phyloP scores from a whole-genome alignment of 1,140 invertebrate genomes.

The Drosophila funebris region DNA sequence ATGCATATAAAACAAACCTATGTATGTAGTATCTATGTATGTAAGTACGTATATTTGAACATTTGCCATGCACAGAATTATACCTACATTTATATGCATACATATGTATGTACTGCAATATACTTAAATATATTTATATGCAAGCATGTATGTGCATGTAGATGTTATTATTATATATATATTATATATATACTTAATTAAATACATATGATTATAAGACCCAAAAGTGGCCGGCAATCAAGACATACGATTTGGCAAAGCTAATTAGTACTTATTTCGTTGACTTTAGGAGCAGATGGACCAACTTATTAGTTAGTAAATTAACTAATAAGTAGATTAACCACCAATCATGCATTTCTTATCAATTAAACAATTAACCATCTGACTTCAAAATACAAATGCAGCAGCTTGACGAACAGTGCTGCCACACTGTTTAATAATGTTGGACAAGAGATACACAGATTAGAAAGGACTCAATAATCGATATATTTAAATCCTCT shows the following conservation, averaged over 20 bases:
- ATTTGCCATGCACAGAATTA: slow-evolving; percentile 2
- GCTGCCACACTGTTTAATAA: neutral
- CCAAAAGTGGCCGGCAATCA: neutral
- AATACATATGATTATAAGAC: slow-evolving; percentile 12
- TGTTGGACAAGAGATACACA: neutral
- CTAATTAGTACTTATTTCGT: slow-evolving; percentile 1
- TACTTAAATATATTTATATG: slow-evolving; percentile 14
- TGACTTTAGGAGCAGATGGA: neutral
- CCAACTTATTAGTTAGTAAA: neutral
- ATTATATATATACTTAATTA: neutral
- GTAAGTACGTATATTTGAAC: neutral
- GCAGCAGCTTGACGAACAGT: neutral
- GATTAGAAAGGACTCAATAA: neutral
- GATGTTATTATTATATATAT: slow-evolving; percentile 1
- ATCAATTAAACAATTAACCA: no score
- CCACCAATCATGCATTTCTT: no score
- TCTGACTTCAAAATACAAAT: neutral
- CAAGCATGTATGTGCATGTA: neutral
- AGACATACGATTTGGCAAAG: neutral
- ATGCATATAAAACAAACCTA: slow-evolving; percentile 5
- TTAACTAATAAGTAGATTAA: no score
- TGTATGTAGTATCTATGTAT: slow-evolving; percentile 11
- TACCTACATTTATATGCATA: neutral
- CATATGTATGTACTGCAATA: neutral
- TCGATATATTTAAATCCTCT: neutral